These are phyloP conservation scores for Meriones unguiculatus DNA, from an alignment of 2,113 vertebrate genomes.

Conservation along the genomic window DNA sequence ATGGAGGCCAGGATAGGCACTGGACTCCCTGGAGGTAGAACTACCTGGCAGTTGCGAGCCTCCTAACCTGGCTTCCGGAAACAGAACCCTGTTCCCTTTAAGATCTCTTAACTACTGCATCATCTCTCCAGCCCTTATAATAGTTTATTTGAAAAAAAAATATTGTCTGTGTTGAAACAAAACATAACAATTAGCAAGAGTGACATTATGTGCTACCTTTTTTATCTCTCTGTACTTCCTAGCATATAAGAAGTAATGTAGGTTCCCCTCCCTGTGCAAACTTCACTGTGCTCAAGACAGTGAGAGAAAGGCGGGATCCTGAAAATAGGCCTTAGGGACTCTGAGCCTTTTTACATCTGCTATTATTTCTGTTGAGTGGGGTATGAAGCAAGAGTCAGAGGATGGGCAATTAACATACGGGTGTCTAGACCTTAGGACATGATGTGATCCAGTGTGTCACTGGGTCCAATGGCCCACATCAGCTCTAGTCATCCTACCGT, in stretches of 20 bases:
- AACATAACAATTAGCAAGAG: background rate
- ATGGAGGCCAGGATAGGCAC: background rate
- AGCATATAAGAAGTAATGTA: background rate
- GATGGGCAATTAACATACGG: background rate
- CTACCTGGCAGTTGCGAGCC: background rate
- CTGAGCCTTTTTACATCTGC: background rate
- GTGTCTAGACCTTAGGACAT: background rate
- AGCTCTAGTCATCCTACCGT: background rate
- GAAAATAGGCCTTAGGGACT: background rate
- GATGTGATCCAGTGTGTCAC: background rate
- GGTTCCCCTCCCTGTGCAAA: background rate
- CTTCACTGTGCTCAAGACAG: background rate
- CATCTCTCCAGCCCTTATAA: background rate
- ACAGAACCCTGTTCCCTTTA: background rate
- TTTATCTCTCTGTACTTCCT: background rate
- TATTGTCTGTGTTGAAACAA: background rate
- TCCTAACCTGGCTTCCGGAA: background rate
- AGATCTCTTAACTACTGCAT: background rate
- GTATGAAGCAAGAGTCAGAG: background rate
- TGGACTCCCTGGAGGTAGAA: background rate
- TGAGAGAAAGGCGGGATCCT: background rate
- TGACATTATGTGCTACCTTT: background rate
- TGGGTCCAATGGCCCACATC: background rate
- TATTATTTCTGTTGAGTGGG: constrained; percentile 40
- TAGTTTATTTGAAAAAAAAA: background rate